Percentiles rank a stretch among this genome's conserved stretches.
phyloP scores from a whole-genome alignment of 2,113 vertebrate species.

The Orientallactaga bullata region DNA sequence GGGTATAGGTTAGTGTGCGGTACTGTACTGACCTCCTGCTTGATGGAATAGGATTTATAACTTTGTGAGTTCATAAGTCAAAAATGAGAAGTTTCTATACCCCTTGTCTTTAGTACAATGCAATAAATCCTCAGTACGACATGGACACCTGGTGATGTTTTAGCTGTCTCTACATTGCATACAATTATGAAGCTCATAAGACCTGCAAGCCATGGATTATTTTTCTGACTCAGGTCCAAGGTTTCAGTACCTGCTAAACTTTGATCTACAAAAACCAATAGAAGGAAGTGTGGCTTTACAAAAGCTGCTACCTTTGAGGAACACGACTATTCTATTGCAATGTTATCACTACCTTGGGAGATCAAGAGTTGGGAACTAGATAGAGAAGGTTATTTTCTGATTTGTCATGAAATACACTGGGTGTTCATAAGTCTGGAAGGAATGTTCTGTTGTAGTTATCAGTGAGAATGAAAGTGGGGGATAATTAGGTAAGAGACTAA shows the following conservation, averaged over 20 bases:
- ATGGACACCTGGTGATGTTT: background rate
- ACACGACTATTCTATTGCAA: background rate
- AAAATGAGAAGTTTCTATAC: background rate
- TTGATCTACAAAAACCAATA: conserved; percentile 30
- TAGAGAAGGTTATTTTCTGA: background rate
- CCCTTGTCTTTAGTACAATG: background rate
- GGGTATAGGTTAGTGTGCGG: background rate
- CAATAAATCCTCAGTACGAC: background rate
- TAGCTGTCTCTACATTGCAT: background rate
- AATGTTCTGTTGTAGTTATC: background rate
- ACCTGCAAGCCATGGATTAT: background rate
- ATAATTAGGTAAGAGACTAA: background rate
- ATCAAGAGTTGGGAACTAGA: background rate
- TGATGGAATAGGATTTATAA: background rate
- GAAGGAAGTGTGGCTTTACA: background rate
- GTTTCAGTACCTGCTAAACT: background rate
- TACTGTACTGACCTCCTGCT: background rate
- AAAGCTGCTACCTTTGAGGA: background rate
- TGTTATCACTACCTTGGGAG: background rate
- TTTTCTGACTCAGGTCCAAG: background rate
- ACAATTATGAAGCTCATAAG: background rate
- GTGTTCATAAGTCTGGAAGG: background rate
- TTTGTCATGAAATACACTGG: background rate
- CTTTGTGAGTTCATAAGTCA: background rate
- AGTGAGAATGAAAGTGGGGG: background rate